A percentile compares a stretch with the other conserved stretches of the same genome.
These are phyloP conservation scores for Zeugodacus cucurbitae DNA, from an alignment of 1,140 invertebrate genomes.

Conservation along the genomic window DNA sequence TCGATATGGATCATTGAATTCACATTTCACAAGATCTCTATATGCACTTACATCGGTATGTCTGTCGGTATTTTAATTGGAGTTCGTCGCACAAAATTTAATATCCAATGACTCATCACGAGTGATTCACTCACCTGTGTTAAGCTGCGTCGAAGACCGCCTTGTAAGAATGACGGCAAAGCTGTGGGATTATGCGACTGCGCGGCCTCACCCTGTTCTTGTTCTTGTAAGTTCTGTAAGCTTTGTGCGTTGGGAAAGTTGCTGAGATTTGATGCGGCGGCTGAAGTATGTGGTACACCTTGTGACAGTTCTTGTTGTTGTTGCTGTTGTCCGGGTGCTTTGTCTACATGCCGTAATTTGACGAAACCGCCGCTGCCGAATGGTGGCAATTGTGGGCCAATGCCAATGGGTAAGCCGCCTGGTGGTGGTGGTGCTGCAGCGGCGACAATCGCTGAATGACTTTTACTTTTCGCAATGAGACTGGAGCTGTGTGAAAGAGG, in stretches of 20 bases:
- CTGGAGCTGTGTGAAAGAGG: slow-evolving; percentile 52
- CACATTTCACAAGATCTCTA: background rate
- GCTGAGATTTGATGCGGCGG: slow-evolving; percentile 12
- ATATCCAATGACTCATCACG: background rate
- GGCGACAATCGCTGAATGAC: slow-evolving; percentile 56
- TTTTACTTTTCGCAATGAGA: slow-evolving; percentile 65
- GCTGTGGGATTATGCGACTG: slow-evolving; percentile 49
- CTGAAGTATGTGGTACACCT: slow-evolving; percentile 43
- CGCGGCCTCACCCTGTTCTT: slow-evolving; percentile 34
- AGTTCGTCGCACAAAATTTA: background rate
- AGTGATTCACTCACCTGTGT: slow-evolving; percentile 51
- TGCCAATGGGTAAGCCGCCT: slow-evolving; percentile 50
- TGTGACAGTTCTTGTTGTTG: slow-evolving; percentile 38
- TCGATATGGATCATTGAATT: background rate
- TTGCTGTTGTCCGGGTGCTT: slow-evolving; percentile 29
- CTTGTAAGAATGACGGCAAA: slow-evolving; percentile 53
- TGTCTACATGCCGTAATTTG: slow-evolving; percentile 62
- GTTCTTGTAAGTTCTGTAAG: slow-evolving; percentile 42
- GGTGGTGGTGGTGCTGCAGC: slow-evolving; percentile 45
- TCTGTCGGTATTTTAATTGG: background rate
- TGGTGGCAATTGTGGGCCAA: slow-evolving; percentile 61
- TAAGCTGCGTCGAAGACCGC: slow-evolving; percentile 50
- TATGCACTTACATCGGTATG: background rate
- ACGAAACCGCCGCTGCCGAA: slow-evolving; percentile 55
- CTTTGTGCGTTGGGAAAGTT: slow-evolving; percentile 26